Evolutionary conservation across 1,140 invertebrate species (phyloP).

Genomic region (Tigriopus japonicus): DNA sequence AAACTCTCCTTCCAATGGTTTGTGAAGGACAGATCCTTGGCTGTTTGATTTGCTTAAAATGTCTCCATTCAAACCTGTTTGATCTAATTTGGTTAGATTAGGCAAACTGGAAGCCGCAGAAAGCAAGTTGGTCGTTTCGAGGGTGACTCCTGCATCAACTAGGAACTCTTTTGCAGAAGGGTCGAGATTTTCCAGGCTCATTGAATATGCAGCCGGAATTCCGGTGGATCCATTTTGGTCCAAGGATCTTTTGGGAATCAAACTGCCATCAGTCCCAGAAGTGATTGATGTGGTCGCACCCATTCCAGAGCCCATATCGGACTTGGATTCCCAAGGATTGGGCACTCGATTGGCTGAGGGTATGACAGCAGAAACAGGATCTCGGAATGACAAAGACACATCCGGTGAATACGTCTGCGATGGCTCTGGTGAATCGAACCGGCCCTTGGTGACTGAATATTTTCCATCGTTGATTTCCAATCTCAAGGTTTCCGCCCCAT

Average conservation of each 20-base stretch:
- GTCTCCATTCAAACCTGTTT: background rate
- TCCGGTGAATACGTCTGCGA: background rate
- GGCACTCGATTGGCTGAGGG: background rate
- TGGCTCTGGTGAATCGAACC: background rate
- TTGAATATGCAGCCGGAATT: constrained; percentile 13
- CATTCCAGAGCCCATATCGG: no score
- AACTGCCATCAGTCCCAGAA: background rate
- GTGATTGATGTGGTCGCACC: background rate
- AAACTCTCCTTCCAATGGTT: background rate
- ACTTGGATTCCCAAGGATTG: background rate
- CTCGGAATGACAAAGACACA: background rate
- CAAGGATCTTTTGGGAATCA: background rate
- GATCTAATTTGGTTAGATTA: background rate
- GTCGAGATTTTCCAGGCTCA: constrained; percentile 20
- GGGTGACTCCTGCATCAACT: constrained; percentile 32
- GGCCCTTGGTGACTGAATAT: no score
- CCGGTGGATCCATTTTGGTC: background rate
- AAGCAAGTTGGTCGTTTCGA: constrained; percentile 17
- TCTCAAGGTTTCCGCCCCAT: background rate
- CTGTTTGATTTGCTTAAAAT: no score
- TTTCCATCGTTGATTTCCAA: background rate
- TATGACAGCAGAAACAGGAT: background rate
- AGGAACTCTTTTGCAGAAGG: constrained; percentile 28
- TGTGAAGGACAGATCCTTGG: no score
- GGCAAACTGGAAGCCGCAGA: background rate